Evolutionary conservation across 1,140 invertebrate genomes (phyloP).

Genomic region (Drosophila funebris): DNA sequence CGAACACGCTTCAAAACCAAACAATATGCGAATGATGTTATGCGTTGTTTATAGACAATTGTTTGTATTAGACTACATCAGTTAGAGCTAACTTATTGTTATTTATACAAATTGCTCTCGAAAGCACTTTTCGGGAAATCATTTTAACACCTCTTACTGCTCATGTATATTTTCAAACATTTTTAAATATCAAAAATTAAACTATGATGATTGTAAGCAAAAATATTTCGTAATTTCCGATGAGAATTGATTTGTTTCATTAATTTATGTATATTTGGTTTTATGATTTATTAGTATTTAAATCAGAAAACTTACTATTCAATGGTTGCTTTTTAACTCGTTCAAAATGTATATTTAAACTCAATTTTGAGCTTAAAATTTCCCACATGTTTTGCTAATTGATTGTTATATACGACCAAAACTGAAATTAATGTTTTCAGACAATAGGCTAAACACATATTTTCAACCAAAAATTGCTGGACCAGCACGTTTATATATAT

Average conservation of each 20-base stretch:
- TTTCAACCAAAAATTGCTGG: too few species aligned
- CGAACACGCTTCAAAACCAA: background rate
- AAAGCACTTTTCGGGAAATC: background rate
- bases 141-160: background rate
- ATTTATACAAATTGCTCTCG: constrained; percentile 7
- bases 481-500: background rate
- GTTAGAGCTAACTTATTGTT: constrained; percentile 10
- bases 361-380: background rate
- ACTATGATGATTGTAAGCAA: too few species aligned
- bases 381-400: background rate
- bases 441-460: background rate
- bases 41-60: too few species aligned
- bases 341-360: background rate
- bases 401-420: background rate
- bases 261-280: too few species aligned
- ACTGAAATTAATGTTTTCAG: background rate
- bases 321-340: too few species aligned
- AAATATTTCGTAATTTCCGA: too few species aligned
- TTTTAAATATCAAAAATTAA: too few species aligned
- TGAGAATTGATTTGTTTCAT: too few species aligned
- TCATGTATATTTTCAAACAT: too few species aligned
- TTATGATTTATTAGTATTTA: too few species aligned
- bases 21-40: background rate
- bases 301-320: too few species aligned
- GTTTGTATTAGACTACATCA: constrained; percentile 1